These are phyloP conservation scores for Carterocephalus palaemon DNA, from an alignment of 2,888 invertebrate species.

Conservation along the genomic window DNA sequence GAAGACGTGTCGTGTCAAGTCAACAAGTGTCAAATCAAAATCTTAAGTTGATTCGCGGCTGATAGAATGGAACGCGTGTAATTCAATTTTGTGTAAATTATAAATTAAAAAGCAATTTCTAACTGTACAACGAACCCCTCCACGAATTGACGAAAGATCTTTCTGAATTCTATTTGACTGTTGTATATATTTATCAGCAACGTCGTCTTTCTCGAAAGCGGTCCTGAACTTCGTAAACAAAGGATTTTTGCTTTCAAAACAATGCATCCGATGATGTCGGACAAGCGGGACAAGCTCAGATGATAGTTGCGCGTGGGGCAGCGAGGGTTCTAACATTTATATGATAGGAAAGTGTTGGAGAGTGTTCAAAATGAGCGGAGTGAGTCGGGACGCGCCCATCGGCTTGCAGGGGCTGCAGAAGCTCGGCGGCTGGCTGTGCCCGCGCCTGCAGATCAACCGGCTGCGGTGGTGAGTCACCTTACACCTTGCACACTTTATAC, in stretches of 20 bases:
- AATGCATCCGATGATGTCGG: background rate
- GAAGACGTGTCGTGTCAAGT: no score
- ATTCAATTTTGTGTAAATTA: no score
- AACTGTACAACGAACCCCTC: no score
- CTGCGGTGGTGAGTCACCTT: slow-evolving; percentile 80
- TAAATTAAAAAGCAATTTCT: background rate
- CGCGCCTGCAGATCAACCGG: slow-evolving; percentile 80
- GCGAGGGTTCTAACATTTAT: slow-evolving; percentile 28
- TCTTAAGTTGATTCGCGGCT: no score
- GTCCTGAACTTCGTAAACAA: slow-evolving; percentile 10
- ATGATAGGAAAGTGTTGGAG: slow-evolving; percentile 40
- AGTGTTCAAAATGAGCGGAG: slow-evolving; percentile 74
- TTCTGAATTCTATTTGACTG: slow-evolving; percentile 13
- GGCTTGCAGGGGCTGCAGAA: slow-evolving; percentile 81
- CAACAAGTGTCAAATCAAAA: no score
- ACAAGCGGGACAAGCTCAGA: background rate
- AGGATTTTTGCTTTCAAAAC: slow-evolving; percentile 8
- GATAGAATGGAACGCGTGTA: no score
- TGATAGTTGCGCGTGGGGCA: background rate
- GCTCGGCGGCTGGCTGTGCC: slow-evolving; percentile 75
- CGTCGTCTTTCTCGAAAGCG: background rate
- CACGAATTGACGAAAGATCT: slow-evolving; percentile 17
- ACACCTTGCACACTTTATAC: background rate
- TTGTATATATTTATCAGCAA: slow-evolving; percentile 9
- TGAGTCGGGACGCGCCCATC: slow-evolving; percentile 80